Conservation (phyloP, 2,888 invertebrate genomes). For the Philonicus albiceps region DNA sequence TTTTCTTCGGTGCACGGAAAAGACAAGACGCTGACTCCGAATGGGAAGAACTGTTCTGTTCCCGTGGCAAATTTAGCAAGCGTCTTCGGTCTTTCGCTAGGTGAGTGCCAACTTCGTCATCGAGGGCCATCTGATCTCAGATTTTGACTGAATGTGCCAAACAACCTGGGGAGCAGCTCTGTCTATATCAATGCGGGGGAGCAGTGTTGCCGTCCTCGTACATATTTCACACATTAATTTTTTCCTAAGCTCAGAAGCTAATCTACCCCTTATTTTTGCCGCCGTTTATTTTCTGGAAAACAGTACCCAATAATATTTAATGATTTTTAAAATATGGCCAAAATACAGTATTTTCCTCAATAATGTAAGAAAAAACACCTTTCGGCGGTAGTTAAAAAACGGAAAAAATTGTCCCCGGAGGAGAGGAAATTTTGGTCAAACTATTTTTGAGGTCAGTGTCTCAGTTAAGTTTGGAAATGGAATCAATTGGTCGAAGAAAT, state of each 20-base stretch:
- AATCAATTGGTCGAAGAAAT: too few species aligned
- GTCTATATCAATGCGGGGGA: not conserved
- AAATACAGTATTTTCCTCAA: too few species aligned
- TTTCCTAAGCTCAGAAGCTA: not conserved
- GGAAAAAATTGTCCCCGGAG: too few species aligned
- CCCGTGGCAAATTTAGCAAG: conserved; percentile 16
- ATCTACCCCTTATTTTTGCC: too few species aligned
- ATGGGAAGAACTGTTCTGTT: not conserved
- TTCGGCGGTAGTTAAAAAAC: too few species aligned
- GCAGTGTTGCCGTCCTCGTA: not conserved
- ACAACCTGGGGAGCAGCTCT: not conserved
- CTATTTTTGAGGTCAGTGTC: too few species aligned
- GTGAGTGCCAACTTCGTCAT: conserved; percentile 33
- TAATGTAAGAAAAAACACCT: too few species aligned
- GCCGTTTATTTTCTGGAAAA: too few species aligned
- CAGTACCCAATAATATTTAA: too few species aligned
- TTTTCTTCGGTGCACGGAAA: not conserved
- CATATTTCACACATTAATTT: not conserved
- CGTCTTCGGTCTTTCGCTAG: not conserved
- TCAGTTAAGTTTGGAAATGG: too few species aligned
- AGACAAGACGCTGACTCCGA: not conserved
- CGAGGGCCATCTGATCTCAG: conserved; percentile 19
- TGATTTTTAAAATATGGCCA: too few species aligned
- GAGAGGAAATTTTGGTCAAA: too few species aligned
- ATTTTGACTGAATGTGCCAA: conserved; percentile 11